Base-by-base conservation (phyloP, 2,888 invertebrate species). In the Augiades crinisus region DNA sequence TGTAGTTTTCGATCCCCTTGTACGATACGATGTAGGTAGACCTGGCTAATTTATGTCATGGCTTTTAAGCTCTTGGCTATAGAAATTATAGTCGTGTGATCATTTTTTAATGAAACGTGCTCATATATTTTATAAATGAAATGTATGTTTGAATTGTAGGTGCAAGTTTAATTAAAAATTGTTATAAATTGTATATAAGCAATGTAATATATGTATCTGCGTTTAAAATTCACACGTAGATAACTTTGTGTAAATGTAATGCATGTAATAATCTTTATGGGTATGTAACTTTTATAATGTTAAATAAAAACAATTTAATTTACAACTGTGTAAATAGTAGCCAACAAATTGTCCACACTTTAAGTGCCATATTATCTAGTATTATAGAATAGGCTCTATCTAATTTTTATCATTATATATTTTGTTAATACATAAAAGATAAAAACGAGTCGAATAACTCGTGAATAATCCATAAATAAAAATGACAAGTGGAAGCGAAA, bases 1-100 rank as follows among this genome's bases (percentile, higher is more conserved):
- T 69, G 62, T 65, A 66, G 68, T 68, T 71, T 69, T 70, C 67
- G 64, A 60, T 67, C 60, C 67, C 64, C 62, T 59, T 67, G 68
- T 67, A 62, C 61, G 58, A 64, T 67, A 59, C 59, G 59, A 43
- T 10, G 12, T 38, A 40, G 40, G 24, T 30, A 50, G 43, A 49
- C 31, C 13, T 14, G 7, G 21, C 16, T 38, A 31, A 52, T 45
- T 45, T 45, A 45, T 46, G 24, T 52, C 52, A 24, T 53, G 43
- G 21, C 27, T 46, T 33, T 33, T 13, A 47, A 38, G 13, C 4
- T 37, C n/a, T 21, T 31, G 14, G 19, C 12, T 37, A 30, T 27
- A 41, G n/a, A 30, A 17, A 7, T 4, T 3, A 36, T n/a, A 12
- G 12, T 12, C 12, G 12, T 30, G 10, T 30, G 30, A 30, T 30